phyloP scores from a whole-genome alignment of 1,140 invertebrate species.

The Radopholus similis region DNA sequence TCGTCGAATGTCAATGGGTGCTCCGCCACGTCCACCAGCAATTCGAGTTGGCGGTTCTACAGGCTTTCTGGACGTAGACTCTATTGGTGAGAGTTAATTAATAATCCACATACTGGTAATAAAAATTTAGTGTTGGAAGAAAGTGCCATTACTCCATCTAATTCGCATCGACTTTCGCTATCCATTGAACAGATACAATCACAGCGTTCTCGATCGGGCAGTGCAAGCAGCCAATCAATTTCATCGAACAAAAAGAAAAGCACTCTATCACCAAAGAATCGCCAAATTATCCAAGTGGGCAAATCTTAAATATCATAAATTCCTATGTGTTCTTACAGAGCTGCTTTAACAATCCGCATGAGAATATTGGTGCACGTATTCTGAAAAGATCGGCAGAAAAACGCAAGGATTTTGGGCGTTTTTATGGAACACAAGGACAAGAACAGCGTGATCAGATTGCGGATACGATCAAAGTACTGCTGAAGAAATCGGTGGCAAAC shows the following conservation, averaged over 20 bases:
- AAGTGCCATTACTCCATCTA: background rate
- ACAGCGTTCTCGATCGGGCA: conserved; percentile 18
- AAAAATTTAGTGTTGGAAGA: background rate
- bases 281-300: conserved; percentile 51
- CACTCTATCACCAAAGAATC: conserved; percentile 34
- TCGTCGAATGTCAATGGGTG: conserved; percentile 13
- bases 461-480: conserved; percentile 44
- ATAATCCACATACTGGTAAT: no score
- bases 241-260: conserved; percentile 30
- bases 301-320: background rate
- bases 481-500: conserved; percentile 55
- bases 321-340: conserved; percentile 36
- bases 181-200: conserved; percentile 13
- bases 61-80: background rate
- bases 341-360: conserved; percentile 58
- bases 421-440: conserved; percentile 37
- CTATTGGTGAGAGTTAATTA: background rate
- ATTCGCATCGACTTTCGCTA: conserved; percentile 2
- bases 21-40: conserved; percentile 5
- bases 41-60: conserved; percentile 10
- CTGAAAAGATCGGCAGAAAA: conserved; percentile 49
- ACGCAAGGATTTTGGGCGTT: conserved; percentile 44
- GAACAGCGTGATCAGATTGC: conserved; percentile 53
- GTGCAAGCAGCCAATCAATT: background rate
- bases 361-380: conserved; percentile 49